phyloP scores from a whole-genome alignment of 2,888 invertebrate species.

The Lordiphosa andalusiaca region DNA sequence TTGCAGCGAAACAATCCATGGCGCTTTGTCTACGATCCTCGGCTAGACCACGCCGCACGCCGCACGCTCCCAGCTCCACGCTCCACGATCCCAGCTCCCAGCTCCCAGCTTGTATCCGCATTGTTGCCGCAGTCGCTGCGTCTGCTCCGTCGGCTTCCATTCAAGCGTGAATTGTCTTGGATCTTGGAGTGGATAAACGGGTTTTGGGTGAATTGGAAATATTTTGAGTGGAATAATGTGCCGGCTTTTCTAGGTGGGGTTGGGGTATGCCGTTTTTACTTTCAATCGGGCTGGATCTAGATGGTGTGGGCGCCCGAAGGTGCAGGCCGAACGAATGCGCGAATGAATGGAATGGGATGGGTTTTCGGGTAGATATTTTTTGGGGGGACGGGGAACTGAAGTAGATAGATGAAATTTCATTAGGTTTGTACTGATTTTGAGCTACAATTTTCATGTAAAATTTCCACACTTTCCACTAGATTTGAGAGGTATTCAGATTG shows the following conservation, averaged over 20 bases:
- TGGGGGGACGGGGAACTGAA: background rate
- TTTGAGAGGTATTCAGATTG: no score
- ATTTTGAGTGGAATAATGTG: background rate
- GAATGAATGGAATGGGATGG: background rate
- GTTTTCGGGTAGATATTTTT: background rate
- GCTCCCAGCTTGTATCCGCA: constrained; percentile 40
- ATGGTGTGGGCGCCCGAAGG: constrained; percentile 6
- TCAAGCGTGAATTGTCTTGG: constrained; percentile 7
- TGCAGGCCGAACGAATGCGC: background rate
- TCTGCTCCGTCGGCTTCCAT: constrained; percentile 9
- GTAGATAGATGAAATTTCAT: background rate
- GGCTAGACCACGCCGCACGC: constrained; percentile 25
- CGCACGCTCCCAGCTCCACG: background rate
- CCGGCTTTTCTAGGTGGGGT: constrained; percentile 12
- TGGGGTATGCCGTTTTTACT: constrained; percentile 9
- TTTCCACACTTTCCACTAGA: no score
- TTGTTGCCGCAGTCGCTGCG: constrained; percentile 33
- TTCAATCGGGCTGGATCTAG: constrained; percentile 1
- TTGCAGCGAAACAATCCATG: constrained; percentile 18
- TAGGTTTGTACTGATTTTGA: background rate
- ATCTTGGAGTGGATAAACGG: constrained; percentile 4
- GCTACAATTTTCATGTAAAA: no score
- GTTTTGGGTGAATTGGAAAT: constrained; percentile 3
- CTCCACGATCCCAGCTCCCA: background rate
- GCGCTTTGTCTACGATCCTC: constrained; percentile 50